Base-by-base conservation (phyloP, 2,888 invertebrate species). In the Agrotis clavis region DNA sequence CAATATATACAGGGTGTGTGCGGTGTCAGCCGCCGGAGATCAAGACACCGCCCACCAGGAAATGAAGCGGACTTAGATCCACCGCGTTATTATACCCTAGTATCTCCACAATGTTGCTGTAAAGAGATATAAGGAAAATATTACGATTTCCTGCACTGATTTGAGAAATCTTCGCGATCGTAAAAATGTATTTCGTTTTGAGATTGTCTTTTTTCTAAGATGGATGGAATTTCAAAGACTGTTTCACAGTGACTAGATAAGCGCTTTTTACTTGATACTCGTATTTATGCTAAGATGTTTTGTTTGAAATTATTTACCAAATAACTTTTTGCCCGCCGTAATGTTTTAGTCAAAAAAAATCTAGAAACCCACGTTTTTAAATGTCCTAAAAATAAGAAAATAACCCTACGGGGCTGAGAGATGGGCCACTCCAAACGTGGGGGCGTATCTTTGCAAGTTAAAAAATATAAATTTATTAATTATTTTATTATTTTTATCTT, bases 61-160 rank as follows among this genome's bases (percentile, higher is more conserved):
- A 88, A 88, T 88, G 87, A 88, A 88, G 72, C 81, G 81, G 83
- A 86, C 88, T 88, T 83, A 87, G 81, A 86, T 77, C 84, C 82
- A 81, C 82, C 71, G 72, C 79, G 73, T 82, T 83, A 87, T 85
- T 86, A 86, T 79, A 71, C 71, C 67, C 73, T 73, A 70, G 73
- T 83, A 72, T 70, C 72, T 67, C 71, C 74, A 86, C 75, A 77
- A 71, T 76, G 83, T 65, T 48, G 71, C 73, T 82, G 76, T 74
- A 65, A 80, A 74, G 35, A 83, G 61, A 83, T 62, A 83, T 80
- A 81, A 80, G 69, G 84, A 81, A 83, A 80, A 83, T 79, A 83
- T 63, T 65, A 65, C 30, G 59, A 74, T 68, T 57, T 63, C 25
- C 47, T 16, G 47, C 81, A 74, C 79, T 67, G 68, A 83, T 83